Evolutionary conservation across 2,797 vertebrate species (phyloP).

Genomic region (Hippocampus kuda): DNA sequence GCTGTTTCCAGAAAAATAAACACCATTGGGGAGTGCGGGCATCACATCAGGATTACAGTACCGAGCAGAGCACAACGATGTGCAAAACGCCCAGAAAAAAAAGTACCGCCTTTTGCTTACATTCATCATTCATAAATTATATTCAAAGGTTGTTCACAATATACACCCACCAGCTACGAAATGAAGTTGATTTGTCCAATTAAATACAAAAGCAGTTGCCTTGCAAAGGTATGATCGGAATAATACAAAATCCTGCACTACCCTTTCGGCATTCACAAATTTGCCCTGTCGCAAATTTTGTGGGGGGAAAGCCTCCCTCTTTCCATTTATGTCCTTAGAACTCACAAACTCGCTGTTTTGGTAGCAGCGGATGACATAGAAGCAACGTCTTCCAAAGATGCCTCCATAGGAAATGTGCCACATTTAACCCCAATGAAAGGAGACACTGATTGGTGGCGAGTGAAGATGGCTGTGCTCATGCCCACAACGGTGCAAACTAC

Average conservation of each 20-base stretch:
- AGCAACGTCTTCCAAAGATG: too few species aligned
- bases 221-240: background rate
- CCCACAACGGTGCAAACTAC: too few species aligned
- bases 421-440: too few species aligned
- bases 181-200: background rate
- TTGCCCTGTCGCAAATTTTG: background rate
- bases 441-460: too few species aligned
- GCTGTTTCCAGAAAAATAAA: background rate
- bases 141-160: conserved; percentile 11
- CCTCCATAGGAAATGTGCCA: too few species aligned
- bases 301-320: too few species aligned
- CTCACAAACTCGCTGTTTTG: conserved; percentile 9
- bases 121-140: background rate
- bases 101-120: too few species aligned
- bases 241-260: background rate
- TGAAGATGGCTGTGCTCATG: too few species aligned
- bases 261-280: background rate
- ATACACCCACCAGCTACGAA: background rate
- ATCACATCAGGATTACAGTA: background rate
- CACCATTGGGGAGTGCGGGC: background rate
- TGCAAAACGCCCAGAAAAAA: background rate
- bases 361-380: too few species aligned
- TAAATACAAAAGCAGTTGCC: background rate
- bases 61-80: background rate
- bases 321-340: too few species aligned